Evolutionary conservation across 1,140 invertebrate species (phyloP), one percentile per base, ranked within the genome.

Genomic region (Calliopsis andreniformis): DNA sequence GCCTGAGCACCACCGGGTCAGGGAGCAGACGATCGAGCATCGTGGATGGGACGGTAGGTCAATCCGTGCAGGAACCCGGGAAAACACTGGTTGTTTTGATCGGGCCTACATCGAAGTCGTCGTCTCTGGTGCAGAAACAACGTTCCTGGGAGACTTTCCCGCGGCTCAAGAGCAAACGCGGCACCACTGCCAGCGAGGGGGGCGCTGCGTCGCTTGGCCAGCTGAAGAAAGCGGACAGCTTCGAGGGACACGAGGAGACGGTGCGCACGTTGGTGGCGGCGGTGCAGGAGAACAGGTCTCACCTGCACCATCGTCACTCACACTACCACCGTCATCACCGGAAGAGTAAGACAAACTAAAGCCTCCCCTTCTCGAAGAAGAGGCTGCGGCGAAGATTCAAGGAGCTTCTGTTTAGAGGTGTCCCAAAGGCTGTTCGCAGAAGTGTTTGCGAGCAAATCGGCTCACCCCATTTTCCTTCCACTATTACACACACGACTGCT

Each of bases 241-340:
- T 95, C 85, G 94, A 95, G 88, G 95, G 95, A 3, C 95, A 96
- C 86, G 95, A 96, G 87, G 95, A 95, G 83, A 95, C 95, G 6
- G 95, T 96, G 5, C 92, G 95, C 62, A 95, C 94, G 6, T 88
- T 96, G 56, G 95, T 96, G 3, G 94, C 95, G 18, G 95, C 95
- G 23, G 95, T 95, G 0, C 95, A 95, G 79, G 95, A 96, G 88
- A 95, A 94, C 1, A 90, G 95, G 45, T 91, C 89, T 14, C 90
- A 91, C 70, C 78, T 90, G 5, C 84, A 87, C 20, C 90, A 92
- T 53, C 89, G 90, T 67, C 90, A 91, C 53, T 76, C 87, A 23
- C 89, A 91, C 69, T 90, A 92, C 63, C 89, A 91, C 63, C 90
- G 90, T 10, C 86, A 91, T 69, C 91, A 92, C 68, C 90, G 91